Percentiles rank a stretch among this genome's conserved stretches.
Evolutionary conservation across 2,797 vertebrate species (phyloP).

Genomic region (Channa striata): DNA sequence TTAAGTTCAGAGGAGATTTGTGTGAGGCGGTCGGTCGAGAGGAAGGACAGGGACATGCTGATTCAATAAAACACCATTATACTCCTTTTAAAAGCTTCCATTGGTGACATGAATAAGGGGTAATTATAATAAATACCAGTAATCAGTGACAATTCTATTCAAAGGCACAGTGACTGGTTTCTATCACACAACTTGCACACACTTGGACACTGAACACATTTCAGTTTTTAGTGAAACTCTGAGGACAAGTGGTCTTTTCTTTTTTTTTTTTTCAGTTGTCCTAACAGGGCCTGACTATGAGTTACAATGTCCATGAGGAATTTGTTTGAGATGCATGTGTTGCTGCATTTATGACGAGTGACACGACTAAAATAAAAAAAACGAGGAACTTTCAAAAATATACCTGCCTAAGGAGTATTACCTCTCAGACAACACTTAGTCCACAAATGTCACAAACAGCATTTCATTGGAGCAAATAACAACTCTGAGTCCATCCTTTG

Average conservation of each 20-base stretch:
- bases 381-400: too few relatives aligned
- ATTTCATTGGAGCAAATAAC: slow-evolving; percentile 1
- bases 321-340: slow-evolving; percentile 7
- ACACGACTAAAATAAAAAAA: background rate
- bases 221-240: slow-evolving; percentile 52
- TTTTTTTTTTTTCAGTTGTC: slow-evolving; percentile 35
- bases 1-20: slow-evolving; percentile 73
- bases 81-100: slow-evolving; percentile 91
- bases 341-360: background rate
- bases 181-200: slow-evolving; percentile 86
- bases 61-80: slow-evolving; percentile 95
- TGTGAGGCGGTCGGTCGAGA: slow-evolving; percentile 70
- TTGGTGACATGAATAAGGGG: slow-evolving; percentile 89
- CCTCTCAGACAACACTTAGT: background rate
- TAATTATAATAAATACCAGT: slow-evolving; percentile 97
- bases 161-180: slow-evolving; percentile 89
- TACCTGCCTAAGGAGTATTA: slow-evolving; percentile 3
- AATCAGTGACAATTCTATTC: slow-evolving; percentile 92
- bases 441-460: background rate
- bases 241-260: slow-evolving; percentile 75
- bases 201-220: slow-evolving; percentile 63
- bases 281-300: slow-evolving; percentile 9
- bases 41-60: slow-evolving; percentile 81
- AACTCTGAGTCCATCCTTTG: slow-evolving; percentile 7
- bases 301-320: slow-evolving; percentile 16